Percentiles rank a stretch among this genome's conserved stretches.
Evolutionary conservation across 2,113 vertebrate genomes (phyloP).

Genomic region (Sylvietta virens): DNA sequence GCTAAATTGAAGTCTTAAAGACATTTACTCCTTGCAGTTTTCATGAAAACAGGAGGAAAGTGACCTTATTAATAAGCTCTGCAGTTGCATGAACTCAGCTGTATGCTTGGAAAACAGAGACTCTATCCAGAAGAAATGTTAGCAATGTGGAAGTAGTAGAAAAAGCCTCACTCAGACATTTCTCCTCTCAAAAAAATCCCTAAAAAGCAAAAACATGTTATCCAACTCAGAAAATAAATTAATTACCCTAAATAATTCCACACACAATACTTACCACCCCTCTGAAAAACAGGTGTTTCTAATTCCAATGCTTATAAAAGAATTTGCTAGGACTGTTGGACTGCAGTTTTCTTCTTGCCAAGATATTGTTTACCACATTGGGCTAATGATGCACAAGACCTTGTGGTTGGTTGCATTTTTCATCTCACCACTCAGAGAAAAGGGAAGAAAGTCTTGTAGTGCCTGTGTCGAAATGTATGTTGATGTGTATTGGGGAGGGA

Average conservation of each 20-base stretch:
- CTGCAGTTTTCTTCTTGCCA: neutral
- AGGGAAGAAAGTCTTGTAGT: neutral
- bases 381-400: neutral
- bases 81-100: neutral
- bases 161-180: neutral
- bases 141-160: neutral
- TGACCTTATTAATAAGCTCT: neutral
- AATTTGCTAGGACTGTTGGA: neutral
- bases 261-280: neutral
- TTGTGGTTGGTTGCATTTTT: neutral
- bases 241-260: neutral
- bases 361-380: neutral
- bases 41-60: neutral
- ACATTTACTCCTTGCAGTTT: neutral
- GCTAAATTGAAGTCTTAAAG: neutral
- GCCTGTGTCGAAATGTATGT: neutral
- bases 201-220: neutral
- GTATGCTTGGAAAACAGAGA: neutral
- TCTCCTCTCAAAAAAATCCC: neutral
- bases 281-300: neutral
- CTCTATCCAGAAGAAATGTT: neutral
- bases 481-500: neutral
- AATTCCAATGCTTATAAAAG: neutral
- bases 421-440: neutral
- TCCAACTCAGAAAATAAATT: neutral